Conservation (phyloP, 1,140 invertebrate species). For the Amphibalanus amphitrite region DNA sequence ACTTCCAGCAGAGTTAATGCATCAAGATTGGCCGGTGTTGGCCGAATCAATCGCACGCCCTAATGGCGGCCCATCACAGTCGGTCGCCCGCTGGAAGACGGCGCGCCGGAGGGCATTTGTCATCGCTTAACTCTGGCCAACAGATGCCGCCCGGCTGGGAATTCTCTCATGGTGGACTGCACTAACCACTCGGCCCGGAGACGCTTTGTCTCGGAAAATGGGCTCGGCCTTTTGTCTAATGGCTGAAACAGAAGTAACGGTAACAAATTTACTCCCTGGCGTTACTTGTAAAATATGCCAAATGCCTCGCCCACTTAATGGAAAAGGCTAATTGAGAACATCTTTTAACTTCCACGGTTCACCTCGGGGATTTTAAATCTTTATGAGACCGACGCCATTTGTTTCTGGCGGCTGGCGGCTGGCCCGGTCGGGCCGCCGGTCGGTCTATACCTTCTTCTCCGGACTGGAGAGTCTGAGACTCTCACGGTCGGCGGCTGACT, state of each 20-base stretch:
- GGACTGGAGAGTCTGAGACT: no score
- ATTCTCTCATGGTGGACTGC: background rate
- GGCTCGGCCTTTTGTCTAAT: background rate
- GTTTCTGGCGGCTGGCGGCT: background rate
- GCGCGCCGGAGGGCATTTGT: background rate
- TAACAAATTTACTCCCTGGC: background rate
- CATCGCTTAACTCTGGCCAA: background rate
- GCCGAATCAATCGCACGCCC: background rate
- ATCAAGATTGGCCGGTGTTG: background rate
- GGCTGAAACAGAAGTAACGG: background rate
- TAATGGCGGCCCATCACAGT: background rate
- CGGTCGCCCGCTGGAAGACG: background rate
- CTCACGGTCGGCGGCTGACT: no score
- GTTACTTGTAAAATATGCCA: constrained; percentile 2
- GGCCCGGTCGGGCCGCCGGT: no score
- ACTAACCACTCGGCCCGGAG: background rate
- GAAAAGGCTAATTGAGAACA: constrained; percentile 1
- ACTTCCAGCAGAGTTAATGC: background rate
- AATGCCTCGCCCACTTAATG: constrained; percentile 1
- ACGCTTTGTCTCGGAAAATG: background rate
- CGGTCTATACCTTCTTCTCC: no score
- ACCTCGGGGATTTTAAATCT: background rate
- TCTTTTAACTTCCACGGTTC: constrained; percentile 1
- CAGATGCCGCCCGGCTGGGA: background rate
- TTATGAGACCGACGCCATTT: background rate